These are phyloP conservation scores for Branchinecta sandiegonensis DNA, from an alignment of 2,888 invertebrate genomes.

Conservation along the genomic window DNA sequence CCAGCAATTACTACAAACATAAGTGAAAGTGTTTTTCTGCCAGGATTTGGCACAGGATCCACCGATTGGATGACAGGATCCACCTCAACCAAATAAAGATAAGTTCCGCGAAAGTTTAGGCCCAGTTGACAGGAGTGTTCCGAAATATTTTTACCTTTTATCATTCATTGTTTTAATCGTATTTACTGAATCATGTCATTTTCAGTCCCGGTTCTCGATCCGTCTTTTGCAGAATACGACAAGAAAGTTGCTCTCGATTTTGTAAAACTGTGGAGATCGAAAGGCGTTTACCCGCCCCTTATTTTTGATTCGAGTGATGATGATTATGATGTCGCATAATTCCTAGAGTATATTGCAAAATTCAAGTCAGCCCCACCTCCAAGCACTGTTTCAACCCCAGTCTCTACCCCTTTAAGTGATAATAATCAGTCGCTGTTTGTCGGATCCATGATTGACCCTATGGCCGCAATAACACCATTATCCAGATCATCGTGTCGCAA, in stretches of 20 bases:
- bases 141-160: not conserved
- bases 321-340: not conserved
- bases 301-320: not conserved
- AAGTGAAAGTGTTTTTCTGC: too few relatives aligned
- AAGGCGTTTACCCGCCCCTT: not conserved
- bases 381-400: not conserved
- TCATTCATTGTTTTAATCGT: not conserved
- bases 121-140: not conserved
- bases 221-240: too few relatives aligned
- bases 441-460: not conserved
- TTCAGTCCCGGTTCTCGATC: not conserved
- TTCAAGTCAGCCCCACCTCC: not conserved
- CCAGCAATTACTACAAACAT: too few relatives aligned
- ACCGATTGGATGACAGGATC: too few relatives aligned
- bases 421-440: not conserved
- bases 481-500: not conserved
- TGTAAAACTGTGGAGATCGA: not conserved
- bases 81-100: too few relatives aligned
- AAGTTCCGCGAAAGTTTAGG: too few relatives aligned
- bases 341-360: not conserved
- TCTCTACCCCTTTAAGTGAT: not conserved
- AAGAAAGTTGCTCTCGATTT: not conserved
- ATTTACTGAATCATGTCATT: not conserved
- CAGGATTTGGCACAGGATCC: too few relatives aligned
- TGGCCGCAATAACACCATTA: not conserved